A percentile compares a stretch with the other conserved stretches of the same genome.
These are phyloP conservation scores for Lerema accius DNA, from an alignment of 1,140 invertebrate species.

Conservation along the genomic window DNA sequence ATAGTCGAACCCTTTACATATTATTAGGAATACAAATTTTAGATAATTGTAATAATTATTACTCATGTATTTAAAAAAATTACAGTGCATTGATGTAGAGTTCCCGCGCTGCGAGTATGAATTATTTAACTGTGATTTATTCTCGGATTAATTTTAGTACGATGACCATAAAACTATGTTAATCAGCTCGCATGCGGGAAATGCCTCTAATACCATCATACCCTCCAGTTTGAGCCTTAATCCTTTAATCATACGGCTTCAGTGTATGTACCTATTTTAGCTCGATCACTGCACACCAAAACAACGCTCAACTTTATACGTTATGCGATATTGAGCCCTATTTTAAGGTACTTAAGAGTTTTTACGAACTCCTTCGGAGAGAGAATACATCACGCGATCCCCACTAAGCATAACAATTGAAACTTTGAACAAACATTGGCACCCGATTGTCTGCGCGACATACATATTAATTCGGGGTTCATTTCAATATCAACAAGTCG, in stretches of 20 bases:
- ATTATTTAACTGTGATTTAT: not conserved
- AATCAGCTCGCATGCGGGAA: not conserved
- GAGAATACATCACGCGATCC: slow-evolving; percentile 19
- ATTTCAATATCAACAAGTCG: slow-evolving; percentile 75
- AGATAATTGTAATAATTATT: too few relatives aligned
- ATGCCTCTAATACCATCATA: slow-evolving; percentile 13
- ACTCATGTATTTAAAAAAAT: too few relatives aligned
- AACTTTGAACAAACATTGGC: slow-evolving; percentile 48
- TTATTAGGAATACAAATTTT: too few relatives aligned
- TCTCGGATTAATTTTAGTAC: not conserved
- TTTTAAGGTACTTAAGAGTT: not conserved
- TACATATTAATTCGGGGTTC: slow-evolving; percentile 65
- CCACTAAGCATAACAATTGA: slow-evolving; percentile 34
- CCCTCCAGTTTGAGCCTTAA: slow-evolving; percentile 31
- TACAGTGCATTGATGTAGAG: too few relatives aligned
- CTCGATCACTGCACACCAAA: not conserved
- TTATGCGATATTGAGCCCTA: slow-evolving; percentile 8
- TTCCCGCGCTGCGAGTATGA: not conserved
- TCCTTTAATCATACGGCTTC: slow-evolving; percentile 1
- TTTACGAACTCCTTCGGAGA: not conserved
- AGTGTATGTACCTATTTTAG: not conserved
- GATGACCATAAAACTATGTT: slow-evolving; percentile 1
- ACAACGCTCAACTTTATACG: not conserved
- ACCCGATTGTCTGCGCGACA: slow-evolving; percentile 50
- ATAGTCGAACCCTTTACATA: too few relatives aligned